These are phyloP conservation scores for Polylopha cassiicola DNA, from an alignment of 2,888 invertebrate species.

Conservation along the genomic window DNA sequence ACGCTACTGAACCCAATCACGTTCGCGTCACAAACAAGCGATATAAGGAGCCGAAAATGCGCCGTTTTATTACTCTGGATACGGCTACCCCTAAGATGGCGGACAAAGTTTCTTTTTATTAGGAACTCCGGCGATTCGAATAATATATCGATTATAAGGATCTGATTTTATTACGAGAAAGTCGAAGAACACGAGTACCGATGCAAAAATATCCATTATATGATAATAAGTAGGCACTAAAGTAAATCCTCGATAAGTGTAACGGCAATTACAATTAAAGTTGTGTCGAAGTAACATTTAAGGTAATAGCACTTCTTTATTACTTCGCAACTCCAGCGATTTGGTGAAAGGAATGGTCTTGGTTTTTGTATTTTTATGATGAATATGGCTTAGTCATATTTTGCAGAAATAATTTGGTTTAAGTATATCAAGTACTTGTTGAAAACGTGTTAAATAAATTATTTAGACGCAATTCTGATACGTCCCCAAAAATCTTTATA, in stretches of 20 bases:
- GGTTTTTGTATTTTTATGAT: conserved; percentile 24
- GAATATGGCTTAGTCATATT: background rate
- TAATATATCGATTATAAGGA: conserved; percentile 34
- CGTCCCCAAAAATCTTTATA: too few relatives aligned
- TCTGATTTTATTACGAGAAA: conserved; percentile 7
- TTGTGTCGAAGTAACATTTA: conserved; percentile 23
- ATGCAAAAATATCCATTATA: background rate
- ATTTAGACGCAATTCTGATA: too few relatives aligned
- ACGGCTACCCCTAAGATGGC: conserved; percentile 13
- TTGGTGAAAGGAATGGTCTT: conserved; percentile 29
- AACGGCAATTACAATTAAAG: conserved; percentile 24
- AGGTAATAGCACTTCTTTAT: conserved; percentile 31
- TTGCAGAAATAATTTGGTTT: too few relatives aligned
- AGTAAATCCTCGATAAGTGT: conserved; percentile 11
- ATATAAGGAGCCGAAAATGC: conserved; percentile 41
- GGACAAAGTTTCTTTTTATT: conserved; percentile 33
- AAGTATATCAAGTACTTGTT: too few relatives aligned
- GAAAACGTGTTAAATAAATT: too few relatives aligned
- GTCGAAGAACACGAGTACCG: background rate
- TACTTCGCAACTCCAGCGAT: conserved; percentile 33
- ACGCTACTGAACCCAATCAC: conserved; percentile 33
- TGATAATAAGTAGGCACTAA: background rate
- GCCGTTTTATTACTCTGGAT: conserved; percentile 34
- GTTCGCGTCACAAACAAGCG: conserved; percentile 38
- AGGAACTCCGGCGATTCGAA: conserved; percentile 36